These are phyloP conservation scores for Anolis apletophallus DNA, from an alignment of 2,797 vertebrate genomes.

Conservation along the genomic window DNA sequence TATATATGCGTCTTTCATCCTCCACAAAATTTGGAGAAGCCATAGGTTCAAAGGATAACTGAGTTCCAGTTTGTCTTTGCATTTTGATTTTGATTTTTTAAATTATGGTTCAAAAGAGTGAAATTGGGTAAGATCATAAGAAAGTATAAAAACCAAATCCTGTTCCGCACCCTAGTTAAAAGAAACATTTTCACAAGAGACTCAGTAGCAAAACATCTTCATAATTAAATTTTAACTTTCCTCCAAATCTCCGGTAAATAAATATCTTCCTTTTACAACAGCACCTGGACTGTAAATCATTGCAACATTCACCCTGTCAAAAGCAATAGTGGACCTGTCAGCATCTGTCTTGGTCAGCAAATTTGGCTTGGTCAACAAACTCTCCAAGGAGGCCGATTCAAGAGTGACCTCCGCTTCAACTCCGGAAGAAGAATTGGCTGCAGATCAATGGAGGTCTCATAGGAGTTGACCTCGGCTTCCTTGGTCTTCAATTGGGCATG, in stretches of 20 bases:
- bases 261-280: constrained; percentile 72
- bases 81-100: no score
- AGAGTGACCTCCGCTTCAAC: constrained; percentile 75
- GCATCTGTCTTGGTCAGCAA: constrained; percentile 65
- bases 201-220: constrained; percentile 27
- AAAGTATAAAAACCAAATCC: not conserved
- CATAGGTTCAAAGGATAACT: no score
- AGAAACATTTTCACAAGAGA: constrained; percentile 13
- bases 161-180: not conserved
- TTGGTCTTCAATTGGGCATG: constrained; percentile 30
- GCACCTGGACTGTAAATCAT: constrained; percentile 77
- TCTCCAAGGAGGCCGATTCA: constrained; percentile 47
- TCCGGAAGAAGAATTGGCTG: constrained; percentile 56
- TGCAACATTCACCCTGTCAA: constrained; percentile 67
- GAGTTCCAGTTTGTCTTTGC: no score
- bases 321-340: constrained; percentile 63
- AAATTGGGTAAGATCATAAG: not conserved
- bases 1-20: no score
- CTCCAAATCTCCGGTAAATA: constrained; percentile 63
- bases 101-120: no score
- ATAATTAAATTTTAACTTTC: constrained; percentile 74
- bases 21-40: no score
- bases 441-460: constrained; percentile 52
- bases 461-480: constrained; percentile 47
- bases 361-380: constrained; percentile 68